Percentiles rank a stretch among this genome's conserved stretches.
These are phyloP conservation scores for Gasteruption jaculator DNA, from an alignment of 2,888 invertebrate species.

Conservation along the genomic window DNA sequence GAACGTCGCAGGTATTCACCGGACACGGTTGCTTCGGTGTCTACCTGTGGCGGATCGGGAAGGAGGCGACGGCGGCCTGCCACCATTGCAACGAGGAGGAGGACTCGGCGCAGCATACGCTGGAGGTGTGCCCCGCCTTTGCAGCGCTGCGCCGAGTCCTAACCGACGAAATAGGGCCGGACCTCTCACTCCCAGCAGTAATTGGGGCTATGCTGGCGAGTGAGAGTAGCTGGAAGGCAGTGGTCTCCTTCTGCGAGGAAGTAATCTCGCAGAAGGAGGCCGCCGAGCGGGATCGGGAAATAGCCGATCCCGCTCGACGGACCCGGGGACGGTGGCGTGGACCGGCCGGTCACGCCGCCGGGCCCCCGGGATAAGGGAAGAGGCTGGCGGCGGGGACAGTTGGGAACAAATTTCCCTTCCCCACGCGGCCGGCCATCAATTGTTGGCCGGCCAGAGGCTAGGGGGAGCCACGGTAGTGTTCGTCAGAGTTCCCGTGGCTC, in stretches of 20 bases:
- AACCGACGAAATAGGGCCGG: neutral
- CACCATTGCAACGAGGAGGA: neutral
- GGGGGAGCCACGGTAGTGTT: too few species aligned
- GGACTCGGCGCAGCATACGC: neutral
- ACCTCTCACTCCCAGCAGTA: neutral
- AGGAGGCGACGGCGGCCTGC: neutral
- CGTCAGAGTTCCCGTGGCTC: too few species aligned
- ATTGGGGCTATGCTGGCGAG: neutral
- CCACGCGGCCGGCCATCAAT: too few species aligned
- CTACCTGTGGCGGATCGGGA: neutral
- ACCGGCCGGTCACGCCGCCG: too few species aligned
- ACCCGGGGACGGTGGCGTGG: neutral
- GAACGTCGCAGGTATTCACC: too few species aligned
- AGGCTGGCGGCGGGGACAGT: too few species aligned
- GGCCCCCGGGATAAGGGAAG: too few species aligned
- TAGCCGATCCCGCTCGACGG: neutral
- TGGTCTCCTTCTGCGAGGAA: neutral
- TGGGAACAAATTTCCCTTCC: too few species aligned
- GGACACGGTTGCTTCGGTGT: too few species aligned
- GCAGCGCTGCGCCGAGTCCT: neutral
- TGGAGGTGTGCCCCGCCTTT: neutral
- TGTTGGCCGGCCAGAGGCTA: too few species aligned
- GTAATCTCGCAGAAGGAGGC: constrained; percentile 6
- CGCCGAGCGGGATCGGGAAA: neutral
- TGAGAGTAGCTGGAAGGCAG: neutral